phyloP scores from a whole-genome alignment of 2,113 vertebrate genomes.

The Percina caprodes region DNA sequence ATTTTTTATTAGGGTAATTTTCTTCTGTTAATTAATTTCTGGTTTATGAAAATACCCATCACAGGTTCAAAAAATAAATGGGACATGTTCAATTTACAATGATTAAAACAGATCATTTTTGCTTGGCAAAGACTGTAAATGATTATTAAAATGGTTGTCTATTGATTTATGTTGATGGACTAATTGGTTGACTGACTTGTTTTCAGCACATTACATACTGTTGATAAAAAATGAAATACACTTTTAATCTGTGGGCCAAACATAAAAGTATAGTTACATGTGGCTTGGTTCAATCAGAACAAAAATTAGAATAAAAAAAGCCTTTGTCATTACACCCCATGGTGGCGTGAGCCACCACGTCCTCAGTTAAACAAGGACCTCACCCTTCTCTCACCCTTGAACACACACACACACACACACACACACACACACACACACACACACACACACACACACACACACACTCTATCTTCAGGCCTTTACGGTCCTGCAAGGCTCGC shows the following conservation, averaged over 20 bases:
- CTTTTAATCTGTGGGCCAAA: not conserved
- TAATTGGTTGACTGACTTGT: not conserved
- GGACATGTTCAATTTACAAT: not conserved
- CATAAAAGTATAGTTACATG: not conserved
- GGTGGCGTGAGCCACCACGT: slow-evolving; percentile 42
- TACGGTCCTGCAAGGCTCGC: slow-evolving; percentile 66
- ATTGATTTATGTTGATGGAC: not conserved
- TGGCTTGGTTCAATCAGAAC: not conserved
- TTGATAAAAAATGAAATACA: not conserved
- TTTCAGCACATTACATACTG: not conserved
- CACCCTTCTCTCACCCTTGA: slow-evolving; percentile 65
- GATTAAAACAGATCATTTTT: not conserved
- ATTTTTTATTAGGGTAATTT: not conserved
- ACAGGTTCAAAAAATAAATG: not conserved
- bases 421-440: slow-evolving; percentile 38
- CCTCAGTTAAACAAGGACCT: slow-evolving; percentile 49
- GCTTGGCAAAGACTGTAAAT: not conserved
- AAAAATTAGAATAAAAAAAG: not conserved
- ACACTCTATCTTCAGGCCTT: slow-evolving; percentile 66
- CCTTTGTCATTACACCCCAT: slow-evolving; percentile 34
- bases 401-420: slow-evolving; percentile 36
- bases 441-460: slow-evolving; percentile 52
- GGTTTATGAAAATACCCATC: not conserved
- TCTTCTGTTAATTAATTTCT: not conserved
- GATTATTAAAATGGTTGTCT: not conserved